Percentiles rank a stretch among this genome's conserved stretches.
These are phyloP conservation scores for Mesoclemmys tuberculata DNA, from an alignment of 2,113 vertebrate species.

Conservation along the genomic window DNA sequence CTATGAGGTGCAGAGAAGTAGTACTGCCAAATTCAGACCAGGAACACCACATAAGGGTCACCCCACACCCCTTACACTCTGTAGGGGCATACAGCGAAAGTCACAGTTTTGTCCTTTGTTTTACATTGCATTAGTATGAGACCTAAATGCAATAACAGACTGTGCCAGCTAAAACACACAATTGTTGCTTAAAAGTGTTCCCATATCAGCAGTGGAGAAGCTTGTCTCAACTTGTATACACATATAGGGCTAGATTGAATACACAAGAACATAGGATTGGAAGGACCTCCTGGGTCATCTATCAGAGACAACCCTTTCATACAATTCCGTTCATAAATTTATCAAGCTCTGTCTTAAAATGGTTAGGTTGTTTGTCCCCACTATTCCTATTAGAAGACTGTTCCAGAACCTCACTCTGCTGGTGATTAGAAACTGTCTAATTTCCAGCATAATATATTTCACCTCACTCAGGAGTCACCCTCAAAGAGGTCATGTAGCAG, in stretches of 20 bases:
- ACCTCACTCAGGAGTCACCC: background rate
- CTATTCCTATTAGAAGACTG: background rate
- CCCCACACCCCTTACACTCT: background rate
- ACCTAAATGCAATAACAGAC: background rate
- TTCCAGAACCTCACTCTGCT: too few relatives aligned
- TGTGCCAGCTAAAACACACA: background rate
- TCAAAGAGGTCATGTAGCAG: background rate
- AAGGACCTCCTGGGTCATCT: background rate
- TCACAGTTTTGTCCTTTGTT: accelerated
- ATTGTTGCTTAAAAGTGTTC: background rate
- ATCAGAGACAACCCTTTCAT: too few relatives aligned
- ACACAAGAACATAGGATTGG: background rate
- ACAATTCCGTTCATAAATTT: background rate
- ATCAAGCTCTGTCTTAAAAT: background rate
- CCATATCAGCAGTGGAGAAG: background rate
- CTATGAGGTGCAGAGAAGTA: background rate
- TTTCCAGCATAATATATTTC: background rate
- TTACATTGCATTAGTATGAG: background rate
- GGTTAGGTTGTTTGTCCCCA: background rate
- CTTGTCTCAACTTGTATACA: accelerated
- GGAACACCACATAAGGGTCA: background rate
- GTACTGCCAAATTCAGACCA: background rate
- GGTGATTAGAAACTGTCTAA: too few relatives aligned
- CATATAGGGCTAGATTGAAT: accelerated
- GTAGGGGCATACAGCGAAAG: background rate